phyloP scores from a whole-genome alignment of 1,140 invertebrate genomes.

The Araneus ventricosus region DNA sequence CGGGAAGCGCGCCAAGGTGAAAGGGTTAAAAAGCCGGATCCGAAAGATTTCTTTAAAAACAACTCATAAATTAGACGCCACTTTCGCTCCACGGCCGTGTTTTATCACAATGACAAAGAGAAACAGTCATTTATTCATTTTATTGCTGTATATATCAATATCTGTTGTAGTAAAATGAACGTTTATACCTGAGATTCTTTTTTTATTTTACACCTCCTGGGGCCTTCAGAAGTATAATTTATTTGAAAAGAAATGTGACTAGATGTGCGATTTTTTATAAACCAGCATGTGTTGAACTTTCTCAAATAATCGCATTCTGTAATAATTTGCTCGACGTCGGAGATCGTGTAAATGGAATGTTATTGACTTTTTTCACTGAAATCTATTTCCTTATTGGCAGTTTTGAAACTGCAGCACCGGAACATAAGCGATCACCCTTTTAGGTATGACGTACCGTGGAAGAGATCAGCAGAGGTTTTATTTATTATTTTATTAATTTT shows the following conservation, averaged over 20 bases:
- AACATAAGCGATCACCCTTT: no score
- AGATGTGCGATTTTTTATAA: not conserved
- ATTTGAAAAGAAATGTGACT: not conserved
- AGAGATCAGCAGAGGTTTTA: no score
- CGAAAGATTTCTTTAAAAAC: not conserved
- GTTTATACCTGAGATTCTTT: not conserved
- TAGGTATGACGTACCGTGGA: no score
- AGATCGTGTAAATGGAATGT: no score
- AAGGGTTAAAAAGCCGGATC: not conserved
- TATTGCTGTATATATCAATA: not conserved
- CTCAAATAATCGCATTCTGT: not conserved
- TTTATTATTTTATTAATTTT: no score
- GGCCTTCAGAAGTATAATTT: not conserved
- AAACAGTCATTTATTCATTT: not conserved
- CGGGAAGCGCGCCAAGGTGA: conserved; percentile 1
- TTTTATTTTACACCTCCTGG: not conserved
- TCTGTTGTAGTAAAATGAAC: not conserved
- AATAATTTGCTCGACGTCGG: not conserved
- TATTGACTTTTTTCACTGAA: no score
- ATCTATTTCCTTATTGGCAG: no score
- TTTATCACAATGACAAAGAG: not conserved
- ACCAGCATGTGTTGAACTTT: not conserved
- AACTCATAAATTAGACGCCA: conserved; percentile 8
- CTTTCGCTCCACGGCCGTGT: not conserved
- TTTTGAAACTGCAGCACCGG: no score